Percentiles rank a stretch among this genome's conserved stretches.
Conservation (phyloP, 2,113 vertebrate genomes). For the Pyrgilauda ruficollis region DNA sequence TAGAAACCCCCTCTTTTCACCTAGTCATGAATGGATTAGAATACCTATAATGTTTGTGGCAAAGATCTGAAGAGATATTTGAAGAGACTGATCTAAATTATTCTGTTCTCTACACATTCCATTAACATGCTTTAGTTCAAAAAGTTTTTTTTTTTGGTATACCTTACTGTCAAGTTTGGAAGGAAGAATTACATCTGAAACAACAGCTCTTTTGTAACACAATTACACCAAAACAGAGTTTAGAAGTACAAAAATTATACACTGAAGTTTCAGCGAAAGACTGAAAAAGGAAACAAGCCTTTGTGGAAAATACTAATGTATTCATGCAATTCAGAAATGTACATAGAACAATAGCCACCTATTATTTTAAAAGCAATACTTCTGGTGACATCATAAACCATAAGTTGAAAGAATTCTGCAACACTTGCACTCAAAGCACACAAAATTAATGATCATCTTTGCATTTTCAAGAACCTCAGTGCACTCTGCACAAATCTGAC, state of each 20-base stretch:
- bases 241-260: not conserved
- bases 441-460: not conserved
- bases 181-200: not conserved
- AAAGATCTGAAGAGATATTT: not conserved
- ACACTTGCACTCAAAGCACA: not conserved
- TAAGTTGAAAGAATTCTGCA: conserved; percentile 14
- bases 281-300: not conserved
- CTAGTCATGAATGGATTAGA: not conserved
- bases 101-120: not conserved
- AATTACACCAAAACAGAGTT: not conserved
- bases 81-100: not conserved
- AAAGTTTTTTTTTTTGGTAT: not conserved
- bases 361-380: not conserved
- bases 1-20: not conserved
- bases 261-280: not conserved
- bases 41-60: not conserved
- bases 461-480: not conserved
- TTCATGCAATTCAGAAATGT: not conserved
- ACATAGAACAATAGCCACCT: not conserved
- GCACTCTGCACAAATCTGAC: not conserved
- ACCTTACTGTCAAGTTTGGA: not conserved
- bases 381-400: conserved; percentile 69
- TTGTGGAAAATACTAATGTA: not conserved
- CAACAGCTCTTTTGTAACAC: not conserved
- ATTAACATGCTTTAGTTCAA: not conserved